Evolutionary conservation across 2,113 vertebrate species (phyloP), one percentile per base, ranked within the genome.

Genomic region (Grallaria varia): DNA sequence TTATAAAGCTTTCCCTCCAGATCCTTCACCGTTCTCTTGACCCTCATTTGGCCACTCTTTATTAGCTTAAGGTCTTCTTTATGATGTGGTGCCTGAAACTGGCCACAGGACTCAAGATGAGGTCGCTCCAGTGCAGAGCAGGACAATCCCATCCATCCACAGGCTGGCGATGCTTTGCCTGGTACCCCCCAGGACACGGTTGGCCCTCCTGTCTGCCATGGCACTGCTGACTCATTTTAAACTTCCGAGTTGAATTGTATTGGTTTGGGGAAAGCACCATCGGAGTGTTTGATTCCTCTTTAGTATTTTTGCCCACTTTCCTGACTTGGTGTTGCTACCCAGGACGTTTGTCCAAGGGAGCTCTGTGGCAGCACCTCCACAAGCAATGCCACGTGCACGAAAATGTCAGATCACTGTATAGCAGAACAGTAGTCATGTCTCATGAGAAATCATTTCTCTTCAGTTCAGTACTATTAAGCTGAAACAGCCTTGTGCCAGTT

Each of bases 381-480:
- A 33, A n/a, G 23, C 22, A 62, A 30, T 25, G 53, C 24, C 33
- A 28, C 15, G 0, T 1, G 4, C 31, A 21, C 11, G 40, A 28
- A 53, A 60, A 25, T 10, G 4, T 25, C 64, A 8, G 4, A 19
- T n/a, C 15, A 2, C 5, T 69, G 5, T 31, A n/a, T 21, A 44
- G 33, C 25, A 18, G 10, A 83, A 14, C 25, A 17, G 18, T n/a
- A 30, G 5, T 76, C 0, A 0, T 3, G 4, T 72, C 35, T 84
- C 30, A 33, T 5, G 30, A 40, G 18, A 67, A 35, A 30, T 13
- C 33, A 35, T 90, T 69, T 39, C 33, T 47, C 6, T 63, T 66
- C 30, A 66, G 9, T 55, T 92, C 63, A 10, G 8, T 47, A 22
- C 14, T 60, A 10, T 9, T 47, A 30, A 63, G 5, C 9, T 94